Evolutionary conservation across 2,113 vertebrate genomes (phyloP), one percentile per base, ranked within the genome.

Genomic region (Aptenodytes forsteri): DNA sequence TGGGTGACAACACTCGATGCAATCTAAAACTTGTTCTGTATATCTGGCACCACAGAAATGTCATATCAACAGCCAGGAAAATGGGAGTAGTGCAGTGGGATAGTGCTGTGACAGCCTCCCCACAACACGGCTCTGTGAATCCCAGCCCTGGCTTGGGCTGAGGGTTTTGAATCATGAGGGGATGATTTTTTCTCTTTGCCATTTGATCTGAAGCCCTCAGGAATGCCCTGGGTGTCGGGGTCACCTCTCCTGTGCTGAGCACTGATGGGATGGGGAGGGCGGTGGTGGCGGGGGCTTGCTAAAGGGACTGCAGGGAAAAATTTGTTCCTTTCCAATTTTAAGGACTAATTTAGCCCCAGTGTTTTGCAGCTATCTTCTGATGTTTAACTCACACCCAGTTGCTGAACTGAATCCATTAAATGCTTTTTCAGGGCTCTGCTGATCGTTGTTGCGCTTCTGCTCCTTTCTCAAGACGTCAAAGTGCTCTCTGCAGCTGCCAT

Each of bases 81-180:
- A 2, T 1, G 19, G 47, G 16, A 46, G 29, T 5, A 20, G 67
- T 3, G 32, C 21, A 1, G 10, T 4, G 40, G 61, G 52, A 21
- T 4, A 8, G 36, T 14, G 55, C 32, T 3, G 1, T 6, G 52
- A 34, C 11, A 30, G 14, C 30, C 22, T 19, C 59, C 44, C 27
- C 16, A 16, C 3, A 7, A 3, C 4, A 3, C 1, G 0, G 6
- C n/a, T 16, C 40, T 4, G 6, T 2, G 10, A 58, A 16, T 10
- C 46, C 32, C 13, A 2, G 29, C 12, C 13, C n/a, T 4, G 1
- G 23, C 25, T 46, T 3, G 19, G 21, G 29, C 22, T 29, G 56
- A 22, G 54, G 13, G 26, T 4, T 56, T 15, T 14, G 27, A 32
- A 46, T 14, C 26, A 7, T 0, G 2, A 75, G 44, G 11, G 26